phyloP scores from a whole-genome alignment of 1,140 invertebrate genomes.

The Steinernema khuongi region DNA sequence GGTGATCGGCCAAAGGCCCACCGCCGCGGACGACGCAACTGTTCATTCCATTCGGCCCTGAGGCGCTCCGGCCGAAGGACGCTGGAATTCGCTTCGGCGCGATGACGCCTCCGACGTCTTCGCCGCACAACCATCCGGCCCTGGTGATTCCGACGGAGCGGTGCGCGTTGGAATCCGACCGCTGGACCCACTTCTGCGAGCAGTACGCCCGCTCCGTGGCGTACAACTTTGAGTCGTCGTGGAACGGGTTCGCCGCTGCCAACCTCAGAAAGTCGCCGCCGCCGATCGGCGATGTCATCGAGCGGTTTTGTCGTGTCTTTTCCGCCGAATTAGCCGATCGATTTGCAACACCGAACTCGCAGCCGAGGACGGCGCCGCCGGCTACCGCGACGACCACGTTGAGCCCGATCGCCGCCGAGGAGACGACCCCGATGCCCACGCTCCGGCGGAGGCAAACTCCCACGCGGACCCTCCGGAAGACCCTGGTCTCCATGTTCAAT shows the following conservation, averaged over 20 bases:
- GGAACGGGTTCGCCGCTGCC: neutral
- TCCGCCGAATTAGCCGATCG: conserved; percentile 6
- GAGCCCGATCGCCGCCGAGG: neutral
- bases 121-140: neutral
- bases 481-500: neutral
- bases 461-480: neutral
- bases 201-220: conserved; percentile 2
- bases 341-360: neutral
- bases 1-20: no score
- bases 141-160: neutral
- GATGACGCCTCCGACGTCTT: conserved; percentile 5
- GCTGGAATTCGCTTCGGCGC: no score
- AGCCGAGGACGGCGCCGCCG: neutral
- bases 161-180: neutral
- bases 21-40: no score
- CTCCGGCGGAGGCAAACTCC: neutral
- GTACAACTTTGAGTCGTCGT: neutral
- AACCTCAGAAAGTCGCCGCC: neutral
- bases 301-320: neutral
- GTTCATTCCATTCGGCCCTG: neutral
- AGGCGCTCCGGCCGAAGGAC: neutral
- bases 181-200: conserved; percentile 3
- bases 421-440: neutral
- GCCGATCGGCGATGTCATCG: neutral
- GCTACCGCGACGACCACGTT: neutral